These are phyloP conservation scores for Odiellus spinosus DNA, from an alignment of 2,888 invertebrate genomes.

Conservation along the genomic window DNA sequence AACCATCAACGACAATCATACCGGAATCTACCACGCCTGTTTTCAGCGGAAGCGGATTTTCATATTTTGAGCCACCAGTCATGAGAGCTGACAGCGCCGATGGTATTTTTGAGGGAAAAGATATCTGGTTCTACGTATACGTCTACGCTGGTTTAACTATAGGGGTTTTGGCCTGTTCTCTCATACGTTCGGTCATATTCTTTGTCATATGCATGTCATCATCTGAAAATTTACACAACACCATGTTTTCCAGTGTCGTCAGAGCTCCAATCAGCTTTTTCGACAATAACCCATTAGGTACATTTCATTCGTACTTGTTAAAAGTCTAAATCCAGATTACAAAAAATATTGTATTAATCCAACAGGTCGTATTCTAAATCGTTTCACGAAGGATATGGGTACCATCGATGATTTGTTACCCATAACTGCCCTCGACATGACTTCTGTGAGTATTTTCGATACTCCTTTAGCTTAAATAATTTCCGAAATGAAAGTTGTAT, in stretches of 20 bases:
- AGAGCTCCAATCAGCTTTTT: slow-evolving; percentile 33
- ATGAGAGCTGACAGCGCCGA: too few relatives aligned
- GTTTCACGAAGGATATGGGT: slow-evolving; percentile 19
- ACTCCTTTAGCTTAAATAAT: too few relatives aligned
- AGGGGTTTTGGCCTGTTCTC: slow-evolving; percentile 15
- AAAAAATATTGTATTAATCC: not conserved
- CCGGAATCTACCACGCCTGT: too few relatives aligned
- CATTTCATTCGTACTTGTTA: slow-evolving; percentile 2
- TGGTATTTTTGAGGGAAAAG: too few relatives aligned
- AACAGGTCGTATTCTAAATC: slow-evolving; percentile 19
- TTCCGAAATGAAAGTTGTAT: too few relatives aligned
- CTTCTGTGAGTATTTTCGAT: slow-evolving; percentile 13
- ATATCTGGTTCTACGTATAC: slow-evolving; percentile 2
- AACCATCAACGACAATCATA: too few relatives aligned
- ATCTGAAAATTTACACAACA: slow-evolving; percentile 19
- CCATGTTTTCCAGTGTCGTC: slow-evolving; percentile 27
- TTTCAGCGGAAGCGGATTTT: too few relatives aligned
- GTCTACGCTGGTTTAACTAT: slow-evolving; percentile 12
- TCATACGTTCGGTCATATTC: slow-evolving; percentile 17
- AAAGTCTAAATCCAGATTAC: not conserved
- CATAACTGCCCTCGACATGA: slow-evolving; percentile 15
- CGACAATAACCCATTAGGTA: slow-evolving; percentile 35
- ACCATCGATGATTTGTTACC: slow-evolving; percentile 19
- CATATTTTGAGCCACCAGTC: too few relatives aligned
- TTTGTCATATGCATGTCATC: slow-evolving; percentile 20